A percentile compares a stretch with the other conserved stretches of the same genome.
phyloP scores from a whole-genome alignment of 2,113 vertebrate species.

The Charadrius vociferus region DNA sequence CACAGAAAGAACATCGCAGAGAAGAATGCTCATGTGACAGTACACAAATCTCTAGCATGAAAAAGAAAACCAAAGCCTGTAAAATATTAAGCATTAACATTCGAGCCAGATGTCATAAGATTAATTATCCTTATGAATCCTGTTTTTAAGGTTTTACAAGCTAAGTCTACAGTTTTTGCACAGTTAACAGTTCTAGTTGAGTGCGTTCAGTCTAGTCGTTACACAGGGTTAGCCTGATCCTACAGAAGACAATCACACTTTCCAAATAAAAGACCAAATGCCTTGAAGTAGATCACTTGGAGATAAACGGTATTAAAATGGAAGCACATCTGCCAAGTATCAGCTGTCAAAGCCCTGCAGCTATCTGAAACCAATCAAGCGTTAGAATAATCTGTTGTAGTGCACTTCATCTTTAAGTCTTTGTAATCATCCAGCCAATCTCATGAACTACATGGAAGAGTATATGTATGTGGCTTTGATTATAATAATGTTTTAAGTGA shows the following conservation, averaged over 20 bases:
- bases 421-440: slow-evolving; percentile 53
- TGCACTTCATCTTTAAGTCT: slow-evolving; percentile 46
- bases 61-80: background rate
- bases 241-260: background rate
- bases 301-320: slow-evolving; percentile 58
- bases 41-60: background rate
- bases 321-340: slow-evolving; percentile 58
- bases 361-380: slow-evolving; percentile 61
- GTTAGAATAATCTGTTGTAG: slow-evolving; percentile 39
- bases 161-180: background rate
- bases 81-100: background rate
- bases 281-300: slow-evolving; percentile 51
- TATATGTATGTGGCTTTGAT: background rate
- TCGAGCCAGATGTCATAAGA: background rate
- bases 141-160: background rate
- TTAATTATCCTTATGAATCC: slow-evolving; percentile 4
- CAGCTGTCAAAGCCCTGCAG: slow-evolving; percentile 51
- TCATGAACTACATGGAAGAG: background rate
- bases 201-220: background rate
- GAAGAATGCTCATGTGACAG: background rate
- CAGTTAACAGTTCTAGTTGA: background rate
- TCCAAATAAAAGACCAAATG: slow-evolving; percentile 40
- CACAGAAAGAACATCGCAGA: background rate
- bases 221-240: background rate
- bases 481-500: slow-evolving; percentile 25